phyloP scores from a whole-genome alignment of 2,797 vertebrate genomes.

The Sciurus vulgaris region DNA sequence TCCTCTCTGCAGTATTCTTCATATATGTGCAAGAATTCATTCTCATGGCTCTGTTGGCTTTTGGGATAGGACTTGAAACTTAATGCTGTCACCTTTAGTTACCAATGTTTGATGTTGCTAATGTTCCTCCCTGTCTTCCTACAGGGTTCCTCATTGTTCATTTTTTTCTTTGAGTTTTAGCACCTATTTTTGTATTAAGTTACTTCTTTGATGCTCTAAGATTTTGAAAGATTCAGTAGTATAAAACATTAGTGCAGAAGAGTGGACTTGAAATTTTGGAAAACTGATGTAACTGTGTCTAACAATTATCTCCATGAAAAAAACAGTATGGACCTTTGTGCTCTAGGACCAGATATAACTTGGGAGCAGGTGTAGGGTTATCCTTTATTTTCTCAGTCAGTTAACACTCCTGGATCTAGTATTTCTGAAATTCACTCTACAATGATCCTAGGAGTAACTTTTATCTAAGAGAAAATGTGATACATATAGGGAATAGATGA shows the following conservation, averaged over 20 bases:
- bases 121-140: background rate
- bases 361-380: rapidly evolving
- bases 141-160: too few species aligned
- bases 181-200: background rate
- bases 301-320: background rate
- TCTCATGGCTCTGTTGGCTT: background rate
- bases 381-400: background rate
- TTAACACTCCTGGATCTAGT: background rate
- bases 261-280: background rate
- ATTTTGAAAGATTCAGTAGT: background rate
- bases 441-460: background rate
- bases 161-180: background rate
- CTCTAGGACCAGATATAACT: background rate
- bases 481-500: background rate
- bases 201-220: background rate
- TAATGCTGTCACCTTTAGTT: background rate
- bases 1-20: background rate
- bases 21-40: background rate
- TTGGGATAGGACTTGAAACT: background rate
- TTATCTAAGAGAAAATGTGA: background rate
- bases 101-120: background rate
- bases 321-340: background rate
- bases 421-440: background rate
- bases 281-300: background rate
- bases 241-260: background rate